A percentile compares a stretch with the other conserved stretches of the same genome.
These are phyloP conservation scores for Pterocles gutturalis DNA, from an alignment of 2,113 vertebrate genomes.

Conservation along the genomic window DNA sequence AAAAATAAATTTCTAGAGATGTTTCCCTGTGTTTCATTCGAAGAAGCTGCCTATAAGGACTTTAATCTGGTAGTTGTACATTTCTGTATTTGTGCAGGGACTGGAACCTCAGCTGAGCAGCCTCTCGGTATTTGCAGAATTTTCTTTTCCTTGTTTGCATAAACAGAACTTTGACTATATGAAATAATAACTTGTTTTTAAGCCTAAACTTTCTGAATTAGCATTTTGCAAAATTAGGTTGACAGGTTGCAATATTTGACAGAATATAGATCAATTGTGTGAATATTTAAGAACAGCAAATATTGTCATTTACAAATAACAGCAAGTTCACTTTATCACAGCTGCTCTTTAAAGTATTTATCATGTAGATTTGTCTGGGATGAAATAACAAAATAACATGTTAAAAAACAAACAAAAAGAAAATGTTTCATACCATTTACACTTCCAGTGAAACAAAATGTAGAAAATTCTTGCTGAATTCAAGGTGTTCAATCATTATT, in stretches of 20 bases:
- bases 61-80: rapidly evolving
- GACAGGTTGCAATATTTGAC: background rate
- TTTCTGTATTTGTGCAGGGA: background rate
- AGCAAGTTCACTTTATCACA: background rate
- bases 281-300: background rate
- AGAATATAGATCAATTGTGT: background rate
- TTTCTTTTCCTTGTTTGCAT: background rate
- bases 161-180: background rate
- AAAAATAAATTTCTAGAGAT: background rate
- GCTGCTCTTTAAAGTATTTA: background rate
- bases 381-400: background rate
- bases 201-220: background rate
- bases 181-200: background rate
- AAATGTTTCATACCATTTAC: background rate
- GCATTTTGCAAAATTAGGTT: background rate
- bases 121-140: background rate
- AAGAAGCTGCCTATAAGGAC: background rate
- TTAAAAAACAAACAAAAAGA: background rate
- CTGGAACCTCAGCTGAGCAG: background rate
- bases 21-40: background rate
- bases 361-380: background rate
- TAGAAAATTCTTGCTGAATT: background rate
- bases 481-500: background rate
- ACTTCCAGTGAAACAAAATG: background rate
- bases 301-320: background rate